Evolutionary conservation across 2,888 invertebrate species (phyloP).

Genomic region (Calliphora vomitoria): DNA sequence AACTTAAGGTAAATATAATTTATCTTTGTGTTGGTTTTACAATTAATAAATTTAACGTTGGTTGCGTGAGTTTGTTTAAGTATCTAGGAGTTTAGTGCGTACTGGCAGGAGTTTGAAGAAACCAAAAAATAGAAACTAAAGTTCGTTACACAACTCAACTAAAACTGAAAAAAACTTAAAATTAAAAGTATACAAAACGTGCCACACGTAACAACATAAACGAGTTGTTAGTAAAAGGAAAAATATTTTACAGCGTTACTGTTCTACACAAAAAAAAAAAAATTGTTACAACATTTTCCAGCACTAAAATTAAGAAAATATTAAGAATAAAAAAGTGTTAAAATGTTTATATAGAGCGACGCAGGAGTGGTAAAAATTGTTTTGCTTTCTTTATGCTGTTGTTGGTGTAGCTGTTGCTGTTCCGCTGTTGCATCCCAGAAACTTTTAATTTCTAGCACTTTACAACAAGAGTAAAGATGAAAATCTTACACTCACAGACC

Average conservation of each 20-base stretch:
- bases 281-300: conserved; percentile 30
- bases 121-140: conserved; percentile 4
- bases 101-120: conserved; percentile 9
- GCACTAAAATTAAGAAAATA: background rate
- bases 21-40: conserved; percentile 70
- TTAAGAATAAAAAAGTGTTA: conserved; percentile 39
- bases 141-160: conserved; percentile 13
- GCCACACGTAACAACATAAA: conserved; percentile 59
- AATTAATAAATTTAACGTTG: conserved; percentile 71
- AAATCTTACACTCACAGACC: conserved; percentile 54
- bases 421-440: conserved; percentile 44
- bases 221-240: conserved; percentile 18
- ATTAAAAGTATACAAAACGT: conserved; percentile 70
- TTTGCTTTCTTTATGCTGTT: background rate
- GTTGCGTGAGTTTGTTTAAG: conserved; percentile 47
- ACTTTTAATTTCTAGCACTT: conserved; percentile 71
- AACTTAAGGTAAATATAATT: conserved; percentile 71
- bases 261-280: conserved; percentile 11
- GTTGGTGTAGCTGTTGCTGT: conserved; percentile 9
- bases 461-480: conserved; percentile 59
- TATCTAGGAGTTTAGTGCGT: background rate
- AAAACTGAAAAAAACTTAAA: conserved; percentile 52
- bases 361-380: conserved; percentile 36
- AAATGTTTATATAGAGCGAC: conserved; percentile 52
- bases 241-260: no score